phyloP scores from a whole-genome alignment of 2,888 invertebrate species.

The Agonopterix subpropinquella region DNA sequence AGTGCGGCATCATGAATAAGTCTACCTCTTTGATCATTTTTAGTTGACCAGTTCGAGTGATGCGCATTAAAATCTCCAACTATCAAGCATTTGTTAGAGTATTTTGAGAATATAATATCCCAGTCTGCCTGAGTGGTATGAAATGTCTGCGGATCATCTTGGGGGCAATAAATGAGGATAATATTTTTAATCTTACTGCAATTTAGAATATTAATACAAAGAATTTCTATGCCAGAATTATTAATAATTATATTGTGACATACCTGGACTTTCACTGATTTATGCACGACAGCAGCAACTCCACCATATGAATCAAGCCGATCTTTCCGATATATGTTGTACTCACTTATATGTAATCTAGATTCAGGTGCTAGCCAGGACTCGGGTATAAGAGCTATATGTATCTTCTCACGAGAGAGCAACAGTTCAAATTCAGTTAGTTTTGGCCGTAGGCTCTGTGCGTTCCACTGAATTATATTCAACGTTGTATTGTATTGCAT shows the following conservation, averaged over 20 bases:
- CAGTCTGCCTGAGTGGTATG: slow-evolving; percentile 3
- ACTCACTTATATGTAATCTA: slow-evolving; percentile 3
- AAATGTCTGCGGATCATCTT: slow-evolving; percentile 2
- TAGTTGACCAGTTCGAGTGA: slow-evolving; percentile 11
- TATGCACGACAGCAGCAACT: slow-evolving; percentile 10
- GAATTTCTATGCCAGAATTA: slow-evolving; percentile 9
- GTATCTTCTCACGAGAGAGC: slow-evolving; percentile 9
- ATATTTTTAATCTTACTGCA: slow-evolving; percentile 9
- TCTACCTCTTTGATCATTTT: slow-evolving; percentile 9
- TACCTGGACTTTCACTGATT: slow-evolving; percentile 4
- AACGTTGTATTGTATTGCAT: background rate
- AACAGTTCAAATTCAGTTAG: slow-evolving; percentile 2
- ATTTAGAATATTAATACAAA: slow-evolving; percentile 8
- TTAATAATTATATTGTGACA: background rate
- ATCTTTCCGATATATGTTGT: slow-evolving; percentile 10
- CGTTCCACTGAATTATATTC: slow-evolving; percentile 11
- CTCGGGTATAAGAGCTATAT: slow-evolving; percentile 13
- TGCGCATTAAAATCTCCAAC: slow-evolving; percentile 12
- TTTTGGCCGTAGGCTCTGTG: slow-evolving; percentile 8
- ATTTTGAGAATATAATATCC: background rate
- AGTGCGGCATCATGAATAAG: slow-evolving; percentile 7
- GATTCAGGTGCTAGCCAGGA: slow-evolving; percentile 11
- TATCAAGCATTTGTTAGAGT: slow-evolving; percentile 6
- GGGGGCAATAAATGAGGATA: slow-evolving; percentile 12
- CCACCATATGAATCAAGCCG: slow-evolving; percentile 11